Base-by-base conservation (phyloP, 2,888 invertebrate species). In the Trichopria drosophilae region DNA sequence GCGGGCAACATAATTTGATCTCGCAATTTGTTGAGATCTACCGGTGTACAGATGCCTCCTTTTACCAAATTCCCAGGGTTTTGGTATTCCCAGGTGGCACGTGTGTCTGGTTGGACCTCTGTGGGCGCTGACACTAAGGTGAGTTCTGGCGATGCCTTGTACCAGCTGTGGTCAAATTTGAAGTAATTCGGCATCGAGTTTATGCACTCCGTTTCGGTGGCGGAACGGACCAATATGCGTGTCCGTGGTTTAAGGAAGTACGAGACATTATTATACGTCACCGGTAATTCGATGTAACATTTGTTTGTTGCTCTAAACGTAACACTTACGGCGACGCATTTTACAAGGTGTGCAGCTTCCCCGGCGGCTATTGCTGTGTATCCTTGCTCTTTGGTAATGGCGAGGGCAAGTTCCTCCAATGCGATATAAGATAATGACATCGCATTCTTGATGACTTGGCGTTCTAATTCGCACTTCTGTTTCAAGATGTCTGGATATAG, bases 1-100 rank as follows among this genome's bases (percentile, higher is more conserved):
- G 40, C 35, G n/a, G 1, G 35, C 48, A 31, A 39, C 40, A 40
- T 47, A 3, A 45, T 45, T 1, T 35, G 19, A 5, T 51, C 45
- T 0, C 40, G 19, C 1, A 51, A 24, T 16, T 36, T 18, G 3
- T 46, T 29, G 3, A 51, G 28, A n/a, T 51, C 41, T 3, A 20
- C 12, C 3, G 15, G 19, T 1, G 51, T 22, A 19, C 35, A 46
- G 10, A 46, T 51, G 2, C 41, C 51, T 4, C 29, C 36, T 4
- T 9, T 40, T 5, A 41, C 45, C 3, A 46, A 19, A 10, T 51
- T 45, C 1, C 51, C 51, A 3, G 29, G 12, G 13, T 39, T 28
- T 2, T 16, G n/a, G 29, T 51, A 51, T 4, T 31, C 12, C 45
- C 45, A 51, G 0, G 35, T 31, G 6, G 41, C 35, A 13, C 9